These are phyloP conservation scores for Calliopsis andreniformis DNA, from an alignment of 1,140 invertebrate species.

Conservation along the genomic window DNA sequence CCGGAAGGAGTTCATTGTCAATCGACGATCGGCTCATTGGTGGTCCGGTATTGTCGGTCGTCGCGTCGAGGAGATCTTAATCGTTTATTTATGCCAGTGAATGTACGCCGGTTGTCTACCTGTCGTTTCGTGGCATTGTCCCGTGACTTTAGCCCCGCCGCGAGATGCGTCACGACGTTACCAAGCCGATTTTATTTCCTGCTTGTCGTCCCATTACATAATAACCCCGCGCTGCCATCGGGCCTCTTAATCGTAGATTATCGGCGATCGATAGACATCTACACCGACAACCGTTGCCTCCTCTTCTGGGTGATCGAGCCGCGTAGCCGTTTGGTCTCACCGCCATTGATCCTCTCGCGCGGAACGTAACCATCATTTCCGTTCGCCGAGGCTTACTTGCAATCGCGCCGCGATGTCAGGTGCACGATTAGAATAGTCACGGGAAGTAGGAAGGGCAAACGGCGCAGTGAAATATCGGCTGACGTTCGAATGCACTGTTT, in stretches of 20 bases:
- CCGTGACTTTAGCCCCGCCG: constrained; percentile 37
- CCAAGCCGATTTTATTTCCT: constrained; percentile 66
- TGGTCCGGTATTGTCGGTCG: constrained; percentile 57
- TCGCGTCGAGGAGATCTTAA: constrained; percentile 62
- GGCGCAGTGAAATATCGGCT: not conserved
- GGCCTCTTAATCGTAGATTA: constrained; percentile 53
- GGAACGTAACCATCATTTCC: constrained; percentile 43
- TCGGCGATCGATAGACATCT: constrained; percentile 63
- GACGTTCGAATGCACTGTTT: not conserved
- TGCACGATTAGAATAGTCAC: not conserved
- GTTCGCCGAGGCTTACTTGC: not conserved
- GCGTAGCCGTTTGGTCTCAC: constrained; percentile 54
- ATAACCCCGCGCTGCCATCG: constrained; percentile 59
- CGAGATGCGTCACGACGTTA: constrained; percentile 59
- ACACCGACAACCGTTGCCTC: constrained; percentile 62
- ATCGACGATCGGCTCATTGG: constrained; percentile 55
- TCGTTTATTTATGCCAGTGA: constrained; percentile 69
- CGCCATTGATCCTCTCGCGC: constrained; percentile 48
- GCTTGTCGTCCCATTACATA: constrained; percentile 64
- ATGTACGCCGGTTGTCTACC: constrained; percentile 57
- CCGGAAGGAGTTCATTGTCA: constrained; percentile 32
- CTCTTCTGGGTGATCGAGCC: constrained; percentile 20
- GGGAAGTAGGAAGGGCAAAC: not conserved
- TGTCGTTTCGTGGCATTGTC: constrained; percentile 60
- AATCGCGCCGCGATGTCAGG: not conserved